Evolutionary conservation across 2,113 vertebrate genomes (phyloP).

Genomic region (Chaetodon auriga): DNA sequence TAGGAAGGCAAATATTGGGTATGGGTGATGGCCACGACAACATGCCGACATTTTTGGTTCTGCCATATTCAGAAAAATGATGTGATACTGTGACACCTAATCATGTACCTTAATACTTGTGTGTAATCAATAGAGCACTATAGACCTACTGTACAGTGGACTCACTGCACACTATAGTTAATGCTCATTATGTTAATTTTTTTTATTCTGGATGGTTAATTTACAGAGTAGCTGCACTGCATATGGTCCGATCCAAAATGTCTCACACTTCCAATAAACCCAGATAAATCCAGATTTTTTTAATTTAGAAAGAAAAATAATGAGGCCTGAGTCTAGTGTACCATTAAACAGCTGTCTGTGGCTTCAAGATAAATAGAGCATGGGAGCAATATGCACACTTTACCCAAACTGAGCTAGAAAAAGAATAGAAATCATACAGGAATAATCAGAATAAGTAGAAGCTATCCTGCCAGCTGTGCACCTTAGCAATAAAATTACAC

Average conservation of each 20-base stretch:
- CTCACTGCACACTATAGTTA: neutral
- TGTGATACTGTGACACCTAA: neutral
- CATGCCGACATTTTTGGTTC: neutral
- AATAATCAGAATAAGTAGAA: neutral
- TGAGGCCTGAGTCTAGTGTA: neutral
- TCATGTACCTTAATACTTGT: neutral
- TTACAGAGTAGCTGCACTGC: neutral
- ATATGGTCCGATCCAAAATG: neutral
- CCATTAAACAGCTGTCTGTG: neutral
- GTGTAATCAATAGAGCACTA: neutral
- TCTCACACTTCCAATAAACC: neutral
- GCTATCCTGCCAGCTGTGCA: neutral
- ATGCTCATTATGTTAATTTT: neutral
- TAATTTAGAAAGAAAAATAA: neutral
- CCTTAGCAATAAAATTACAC: conserved; percentile 13
- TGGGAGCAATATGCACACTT: neutral
- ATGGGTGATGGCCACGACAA: neutral
- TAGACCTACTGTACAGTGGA: neutral
- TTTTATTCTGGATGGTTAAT: too few relatives aligned
- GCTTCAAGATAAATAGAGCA: neutral
- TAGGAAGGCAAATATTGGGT: neutral
- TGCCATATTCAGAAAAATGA: neutral
- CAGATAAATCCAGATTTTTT: neutral
- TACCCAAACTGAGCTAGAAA: neutral
- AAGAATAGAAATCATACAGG: neutral